Conservation (phyloP, 2,797 vertebrate genomes). For the Amniataba percoides region DNA sequence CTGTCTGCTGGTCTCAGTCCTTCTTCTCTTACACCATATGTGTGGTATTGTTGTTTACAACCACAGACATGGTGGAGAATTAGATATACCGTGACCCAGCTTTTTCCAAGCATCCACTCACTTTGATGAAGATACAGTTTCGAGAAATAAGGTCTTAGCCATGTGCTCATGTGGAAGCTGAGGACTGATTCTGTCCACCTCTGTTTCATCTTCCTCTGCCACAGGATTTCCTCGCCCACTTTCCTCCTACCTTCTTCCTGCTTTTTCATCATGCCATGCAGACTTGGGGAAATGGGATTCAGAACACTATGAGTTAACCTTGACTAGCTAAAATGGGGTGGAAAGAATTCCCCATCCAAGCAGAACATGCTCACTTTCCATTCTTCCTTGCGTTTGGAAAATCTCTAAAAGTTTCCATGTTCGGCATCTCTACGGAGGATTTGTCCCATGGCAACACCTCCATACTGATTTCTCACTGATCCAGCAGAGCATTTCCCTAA, state of each 20-base stretch:
- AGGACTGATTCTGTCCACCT: conserved; percentile 25
- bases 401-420: conserved; percentile 50
- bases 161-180: conserved; percentile 33
- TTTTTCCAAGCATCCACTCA: conserved; percentile 24
- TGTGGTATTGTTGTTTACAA: conserved; percentile 25
- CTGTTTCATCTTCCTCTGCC: conserved; percentile 40
- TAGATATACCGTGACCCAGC: not conserved
- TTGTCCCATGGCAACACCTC: conserved; percentile 40
- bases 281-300: conserved; percentile 22
- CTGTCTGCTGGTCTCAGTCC: conserved; percentile 16
- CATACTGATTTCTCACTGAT: conserved; percentile 25
- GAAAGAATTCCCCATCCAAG: conserved; percentile 46
- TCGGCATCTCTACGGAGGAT: conserved; percentile 30
- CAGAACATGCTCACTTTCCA: conserved; percentile 50
- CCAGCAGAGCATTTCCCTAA: conserved; percentile 29
- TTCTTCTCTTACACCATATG: not conserved
- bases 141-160: not conserved
- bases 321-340: conserved; percentile 30
- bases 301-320: conserved; percentile 24
- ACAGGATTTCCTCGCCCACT: conserved; percentile 5
- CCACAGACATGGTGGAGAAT: conserved; percentile 13
- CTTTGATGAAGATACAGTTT: conserved; percentile 41
- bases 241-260: conserved; percentile 27
- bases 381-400: conserved; percentile 44
- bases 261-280: conserved; percentile 9